A percentile compares a stretch with the other conserved stretches of the same genome.
These are phyloP conservation scores for Actenoides hombroni DNA, from an alignment of 2,113 vertebrate species.

Conservation along the genomic window DNA sequence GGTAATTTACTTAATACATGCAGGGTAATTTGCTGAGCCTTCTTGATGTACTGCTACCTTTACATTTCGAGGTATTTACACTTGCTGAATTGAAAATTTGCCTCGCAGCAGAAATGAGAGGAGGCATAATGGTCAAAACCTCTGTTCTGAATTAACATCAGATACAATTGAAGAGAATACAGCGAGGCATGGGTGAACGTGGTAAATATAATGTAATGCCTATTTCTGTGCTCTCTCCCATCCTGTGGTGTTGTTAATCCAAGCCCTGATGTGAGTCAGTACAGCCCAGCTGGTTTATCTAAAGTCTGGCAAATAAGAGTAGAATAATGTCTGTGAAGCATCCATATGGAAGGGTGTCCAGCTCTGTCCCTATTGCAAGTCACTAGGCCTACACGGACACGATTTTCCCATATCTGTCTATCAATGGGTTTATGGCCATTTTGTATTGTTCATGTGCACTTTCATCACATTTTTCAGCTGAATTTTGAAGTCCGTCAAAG, in stretches of 20 bases:
- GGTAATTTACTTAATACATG: background rate
- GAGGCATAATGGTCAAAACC: background rate
- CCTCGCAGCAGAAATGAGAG: background rate
- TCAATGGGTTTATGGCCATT: background rate
- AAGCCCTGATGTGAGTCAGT: background rate
- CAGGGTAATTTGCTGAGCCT: conserved; percentile 13
- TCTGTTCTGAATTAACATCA: background rate
- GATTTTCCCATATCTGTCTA: background rate
- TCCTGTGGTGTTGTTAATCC: background rate
- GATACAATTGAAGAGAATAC: background rate
- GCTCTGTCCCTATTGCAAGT: background rate
- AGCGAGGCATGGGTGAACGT: background rate
- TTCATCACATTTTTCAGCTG: background rate
- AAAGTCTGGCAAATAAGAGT: background rate
- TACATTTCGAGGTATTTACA: background rate
- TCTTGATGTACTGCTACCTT: background rate
- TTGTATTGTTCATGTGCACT: background rate
- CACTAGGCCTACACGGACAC: background rate
- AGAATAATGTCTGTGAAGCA: background rate
- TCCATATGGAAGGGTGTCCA: background rate
- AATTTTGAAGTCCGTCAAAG: background rate
- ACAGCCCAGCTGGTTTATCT: background rate
- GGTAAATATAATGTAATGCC: background rate
- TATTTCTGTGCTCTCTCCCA: background rate
- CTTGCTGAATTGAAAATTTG: background rate